phyloP scores from a whole-genome alignment of 35 echinoderm and acorn worm genomes.

The Patiria miniata region DNA sequence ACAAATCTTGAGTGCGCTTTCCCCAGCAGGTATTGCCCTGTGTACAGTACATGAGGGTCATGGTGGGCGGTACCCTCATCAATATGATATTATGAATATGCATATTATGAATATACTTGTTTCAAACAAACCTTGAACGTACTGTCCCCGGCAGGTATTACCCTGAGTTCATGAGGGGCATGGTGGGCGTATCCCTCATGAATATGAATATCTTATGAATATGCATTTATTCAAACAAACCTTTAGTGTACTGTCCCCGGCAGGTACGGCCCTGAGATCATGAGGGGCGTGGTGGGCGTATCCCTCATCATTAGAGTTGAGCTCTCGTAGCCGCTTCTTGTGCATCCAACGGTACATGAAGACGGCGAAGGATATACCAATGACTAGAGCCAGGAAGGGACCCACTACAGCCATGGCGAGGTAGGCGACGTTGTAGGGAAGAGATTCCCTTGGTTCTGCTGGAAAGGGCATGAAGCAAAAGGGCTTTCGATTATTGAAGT shows the following conservation, averaged over 20 bases:
- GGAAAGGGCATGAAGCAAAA: background rate
- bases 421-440: slow-evolving; percentile 56
- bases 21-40: no score
- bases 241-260: slow-evolving; percentile 92
- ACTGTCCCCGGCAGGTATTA: no score
- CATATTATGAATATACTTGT: no score
- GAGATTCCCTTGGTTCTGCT: background rate
- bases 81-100: no score
- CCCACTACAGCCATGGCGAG: slow-evolving; percentile 46
- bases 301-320: slow-evolving; percentile 49
- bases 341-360: slow-evolving; percentile 55
- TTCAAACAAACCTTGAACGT: no score
- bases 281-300: slow-evolving; percentile 60
- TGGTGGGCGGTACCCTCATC: no score
- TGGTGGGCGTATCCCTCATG: no score
- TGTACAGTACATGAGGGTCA: no score
- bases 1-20: no score
- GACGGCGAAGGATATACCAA: slow-evolving; percentile 34
- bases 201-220: background rate
- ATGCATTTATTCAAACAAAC: slow-evolving; percentile 15
- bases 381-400: slow-evolving; percentile 29
- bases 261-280: slow-evolving; percentile 80
- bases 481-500: background rate
- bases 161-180: no score
- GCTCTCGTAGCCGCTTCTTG: slow-evolving; percentile 57